Conservation (phyloP, 2,888 invertebrate genomes). For the Heteromurus nitidus region DNA sequence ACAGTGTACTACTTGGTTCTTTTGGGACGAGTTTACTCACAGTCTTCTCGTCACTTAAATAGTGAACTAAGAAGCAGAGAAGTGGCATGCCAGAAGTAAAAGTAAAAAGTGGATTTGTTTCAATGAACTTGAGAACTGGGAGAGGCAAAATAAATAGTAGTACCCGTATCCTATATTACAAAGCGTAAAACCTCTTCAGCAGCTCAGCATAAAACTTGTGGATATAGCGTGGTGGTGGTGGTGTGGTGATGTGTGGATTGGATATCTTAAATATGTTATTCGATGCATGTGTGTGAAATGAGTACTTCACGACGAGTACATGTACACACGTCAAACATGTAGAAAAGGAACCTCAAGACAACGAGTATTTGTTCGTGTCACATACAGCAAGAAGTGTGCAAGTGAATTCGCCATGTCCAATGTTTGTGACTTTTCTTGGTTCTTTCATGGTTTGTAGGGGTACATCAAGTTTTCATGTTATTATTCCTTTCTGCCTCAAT, state of each 20-base stretch:
- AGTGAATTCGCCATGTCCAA: conserved; percentile 28
- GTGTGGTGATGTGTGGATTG: conserved; percentile 1
- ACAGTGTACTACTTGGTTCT: conserved; percentile 31
- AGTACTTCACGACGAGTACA: too few species aligned
- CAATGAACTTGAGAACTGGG: conserved; percentile 45
- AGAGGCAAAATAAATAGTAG: conserved; percentile 31
- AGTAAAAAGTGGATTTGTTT: conserved; percentile 1
- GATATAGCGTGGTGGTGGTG: conserved; percentile 1
- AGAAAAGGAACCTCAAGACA: conserved; percentile 1
- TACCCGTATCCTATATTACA: not conserved
- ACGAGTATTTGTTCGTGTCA: not conserved
- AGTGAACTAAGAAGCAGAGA: not conserved
- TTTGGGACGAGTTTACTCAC: not conserved
- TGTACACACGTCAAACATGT: conserved; percentile 2
- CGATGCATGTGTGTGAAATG: not conserved
- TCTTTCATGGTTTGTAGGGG: too few species aligned
- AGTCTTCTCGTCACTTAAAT: too few species aligned
- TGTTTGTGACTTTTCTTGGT: too few species aligned
- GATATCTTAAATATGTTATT: not conserved
- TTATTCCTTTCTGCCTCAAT: too few species aligned
- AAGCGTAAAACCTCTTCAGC: conserved; percentile 15
- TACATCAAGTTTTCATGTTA: not conserved
- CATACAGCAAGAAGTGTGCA: conserved; percentile 20
- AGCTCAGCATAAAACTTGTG: not conserved
- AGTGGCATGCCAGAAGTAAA: not conserved